phyloP scores from a whole-genome alignment of 2,888 invertebrate species.

The Adineta ricciae region DNA sequence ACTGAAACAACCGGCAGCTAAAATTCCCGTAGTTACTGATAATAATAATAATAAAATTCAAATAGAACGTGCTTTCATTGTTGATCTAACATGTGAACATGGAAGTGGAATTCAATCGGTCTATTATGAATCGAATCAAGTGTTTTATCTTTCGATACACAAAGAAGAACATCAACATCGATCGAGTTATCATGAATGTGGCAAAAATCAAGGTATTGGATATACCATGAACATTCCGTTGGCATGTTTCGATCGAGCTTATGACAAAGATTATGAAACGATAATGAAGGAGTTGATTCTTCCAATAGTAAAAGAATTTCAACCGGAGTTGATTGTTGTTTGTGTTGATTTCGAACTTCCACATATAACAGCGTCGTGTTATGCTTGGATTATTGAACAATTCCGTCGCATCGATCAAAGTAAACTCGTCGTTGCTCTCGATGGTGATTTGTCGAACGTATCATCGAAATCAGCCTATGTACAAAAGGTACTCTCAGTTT shows the following conservation, averaged over 20 bases:
- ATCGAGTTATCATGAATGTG: not conserved
- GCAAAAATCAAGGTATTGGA: not conserved
- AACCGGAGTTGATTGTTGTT: not conserved
- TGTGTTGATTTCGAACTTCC: not conserved
- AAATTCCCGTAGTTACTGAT: not conserved
- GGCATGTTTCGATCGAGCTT: not conserved
- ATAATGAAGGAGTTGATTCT: not conserved
- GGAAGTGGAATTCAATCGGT: not conserved
- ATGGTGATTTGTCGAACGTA: not conserved
- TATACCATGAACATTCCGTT: not conserved
- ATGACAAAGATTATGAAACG: not conserved
- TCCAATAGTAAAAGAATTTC: not conserved
- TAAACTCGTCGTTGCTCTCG: not conserved
- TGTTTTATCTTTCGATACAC: not conserved
- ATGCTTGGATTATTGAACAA: not conserved
- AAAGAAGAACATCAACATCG: not conserved
- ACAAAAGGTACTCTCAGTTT: not conserved
- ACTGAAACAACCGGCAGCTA: not conserved
- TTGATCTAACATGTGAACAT: not conserved
- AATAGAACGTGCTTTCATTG: not conserved
- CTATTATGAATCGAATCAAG: not conserved
- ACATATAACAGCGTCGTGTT: not conserved
- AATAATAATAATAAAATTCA: not conserved
- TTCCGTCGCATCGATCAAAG: not conserved
- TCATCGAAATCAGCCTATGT: not conserved